These are phyloP conservation scores for Ceraclea dissimilis DNA, from an alignment of 2,888 invertebrate species.

Conservation along the genomic window DNA sequence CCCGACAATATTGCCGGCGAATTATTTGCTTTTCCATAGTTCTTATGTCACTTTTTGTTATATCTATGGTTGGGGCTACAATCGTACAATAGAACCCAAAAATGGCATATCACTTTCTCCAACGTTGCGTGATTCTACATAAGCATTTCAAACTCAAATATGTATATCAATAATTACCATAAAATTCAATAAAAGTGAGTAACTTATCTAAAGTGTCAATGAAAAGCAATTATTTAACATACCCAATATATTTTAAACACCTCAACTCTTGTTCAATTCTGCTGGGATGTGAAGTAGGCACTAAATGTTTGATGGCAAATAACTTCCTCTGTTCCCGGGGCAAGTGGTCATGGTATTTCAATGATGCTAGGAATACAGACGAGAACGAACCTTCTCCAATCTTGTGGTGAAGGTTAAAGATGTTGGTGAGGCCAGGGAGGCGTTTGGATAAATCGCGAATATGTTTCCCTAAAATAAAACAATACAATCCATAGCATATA, in stretches of 20 bases:
- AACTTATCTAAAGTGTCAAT: no score
- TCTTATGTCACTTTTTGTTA: no score
- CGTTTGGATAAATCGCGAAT: conserved; percentile 41
- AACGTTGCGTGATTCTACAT: no score
- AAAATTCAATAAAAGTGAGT: no score
- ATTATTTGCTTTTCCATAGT: no score
- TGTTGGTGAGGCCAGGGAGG: conserved; percentile 54
- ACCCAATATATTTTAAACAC: conserved; percentile 74
- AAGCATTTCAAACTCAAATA: no score
- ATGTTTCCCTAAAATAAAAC: conserved; percentile 34
- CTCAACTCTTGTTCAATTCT: conserved; percentile 73
- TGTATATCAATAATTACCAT: no score
- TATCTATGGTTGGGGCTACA: no score
- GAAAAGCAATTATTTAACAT: no score
- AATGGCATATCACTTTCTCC: no score
- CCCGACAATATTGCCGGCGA: no score
- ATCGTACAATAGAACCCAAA: no score
- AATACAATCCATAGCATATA: neutral
- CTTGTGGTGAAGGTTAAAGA: conserved; percentile 61
- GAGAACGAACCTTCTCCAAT: conserved; percentile 85
- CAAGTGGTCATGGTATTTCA: conserved; percentile 43
- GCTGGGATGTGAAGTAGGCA: conserved; percentile 78
- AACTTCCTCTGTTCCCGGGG: conserved; percentile 44
- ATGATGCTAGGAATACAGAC: conserved; percentile 71
- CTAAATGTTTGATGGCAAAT: conserved; percentile 80